Base-by-base conservation (phyloP, 2,888 invertebrate species). In the Shargacucullia verbasci region DNA sequence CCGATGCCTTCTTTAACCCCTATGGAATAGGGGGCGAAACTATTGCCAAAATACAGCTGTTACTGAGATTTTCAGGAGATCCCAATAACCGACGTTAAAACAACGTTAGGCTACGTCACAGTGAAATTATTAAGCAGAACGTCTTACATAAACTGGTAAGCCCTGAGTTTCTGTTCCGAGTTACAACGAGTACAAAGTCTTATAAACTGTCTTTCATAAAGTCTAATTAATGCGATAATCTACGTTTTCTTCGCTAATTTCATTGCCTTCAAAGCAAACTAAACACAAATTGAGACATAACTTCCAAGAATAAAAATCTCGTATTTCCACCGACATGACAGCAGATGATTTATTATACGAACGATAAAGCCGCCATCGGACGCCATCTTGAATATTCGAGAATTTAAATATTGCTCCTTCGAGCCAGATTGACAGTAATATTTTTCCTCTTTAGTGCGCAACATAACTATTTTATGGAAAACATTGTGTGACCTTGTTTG, bases 321-420 rank as follows among this genome's bases (percentile, higher is more conserved):
- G 75, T 80, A 80, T 79, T 77, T 79, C 78, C 74, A 71, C 73
- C 74, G 69, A 73, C 76, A 72, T 79, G 85, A 86, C 85, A 82
- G 78, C 70, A 52, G 70, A 73, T 86, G 85, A 88, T 87, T 85
- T 86, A 87, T 86, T 80, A 76, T 57, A 77, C 40, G 52, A 72
- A 70, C 79, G 83, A 82, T 84, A 85, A 83, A 78, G 75, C 78
- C 71, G 78, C 71, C 83, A 85, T 83, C 78, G 72, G 40, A 54
- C 65, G 76, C 81, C 82, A 84, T 84, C 81, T 82, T 80, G 81
- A 76, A 79, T 80, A 68, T 72, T 73, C 70, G 62, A 54, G 65
- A 73, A 70, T 76, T 76, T 73, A 70, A 75, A 75, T 75, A 75
- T 75, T 73, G 64, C 67, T 73, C 45, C 62, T 61, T 47, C 43